Percentiles rank a stretch among this genome's conserved stretches.
Conservation (phyloP, 2,797 vertebrate species). For the Orestias chungarensis region DNA sequence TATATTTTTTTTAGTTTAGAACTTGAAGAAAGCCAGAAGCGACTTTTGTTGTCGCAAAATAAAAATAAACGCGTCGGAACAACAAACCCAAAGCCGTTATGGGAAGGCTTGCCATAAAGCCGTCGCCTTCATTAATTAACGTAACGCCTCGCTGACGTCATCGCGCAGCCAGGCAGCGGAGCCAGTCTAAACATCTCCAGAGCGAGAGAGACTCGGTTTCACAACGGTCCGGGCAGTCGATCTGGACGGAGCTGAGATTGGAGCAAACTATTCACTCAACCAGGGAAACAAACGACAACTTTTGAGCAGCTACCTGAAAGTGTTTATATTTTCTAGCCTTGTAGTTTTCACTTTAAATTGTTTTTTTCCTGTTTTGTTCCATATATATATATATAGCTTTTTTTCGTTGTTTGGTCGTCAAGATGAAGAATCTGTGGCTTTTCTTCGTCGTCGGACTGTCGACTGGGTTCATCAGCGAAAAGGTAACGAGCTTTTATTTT, state of each 20-base stretch:
- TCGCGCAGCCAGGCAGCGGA: slow-evolving; percentile 51
- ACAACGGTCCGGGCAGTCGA: slow-evolving; percentile 1
- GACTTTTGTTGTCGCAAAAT: background rate
- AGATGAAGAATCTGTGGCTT: slow-evolving; percentile 70
- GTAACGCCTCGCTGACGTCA: slow-evolving; percentile 67
- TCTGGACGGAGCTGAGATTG: background rate
- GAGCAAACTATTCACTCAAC: background rate
- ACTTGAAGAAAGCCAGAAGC: background rate
- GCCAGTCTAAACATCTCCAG: slow-evolving; percentile 69
- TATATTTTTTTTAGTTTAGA: background rate
- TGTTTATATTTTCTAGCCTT: background rate
- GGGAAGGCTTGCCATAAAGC: too few relatives aligned
- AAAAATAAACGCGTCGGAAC: background rate
- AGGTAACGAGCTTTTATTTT: slow-evolving; percentile 52
- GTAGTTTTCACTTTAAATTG: background rate
- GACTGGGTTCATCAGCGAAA: slow-evolving; percentile 61
- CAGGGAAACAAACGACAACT: slow-evolving; percentile 11
- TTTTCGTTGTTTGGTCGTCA: slow-evolving; percentile 31
- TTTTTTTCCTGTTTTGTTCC: background rate
- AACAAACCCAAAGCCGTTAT: too few relatives aligned
- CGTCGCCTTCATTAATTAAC: slow-evolving; percentile 4
- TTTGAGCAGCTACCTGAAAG: background rate
- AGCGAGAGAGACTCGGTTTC: slow-evolving; percentile 8
- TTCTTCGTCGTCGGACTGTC: slow-evolving; percentile 67
- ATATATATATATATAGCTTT: too few relatives aligned